A percentile compares a stretch with the other conserved stretches of the same genome.
Evolutionary conservation across 2,888 invertebrate genomes (phyloP).

Genomic region (Dynastes maya): DNA sequence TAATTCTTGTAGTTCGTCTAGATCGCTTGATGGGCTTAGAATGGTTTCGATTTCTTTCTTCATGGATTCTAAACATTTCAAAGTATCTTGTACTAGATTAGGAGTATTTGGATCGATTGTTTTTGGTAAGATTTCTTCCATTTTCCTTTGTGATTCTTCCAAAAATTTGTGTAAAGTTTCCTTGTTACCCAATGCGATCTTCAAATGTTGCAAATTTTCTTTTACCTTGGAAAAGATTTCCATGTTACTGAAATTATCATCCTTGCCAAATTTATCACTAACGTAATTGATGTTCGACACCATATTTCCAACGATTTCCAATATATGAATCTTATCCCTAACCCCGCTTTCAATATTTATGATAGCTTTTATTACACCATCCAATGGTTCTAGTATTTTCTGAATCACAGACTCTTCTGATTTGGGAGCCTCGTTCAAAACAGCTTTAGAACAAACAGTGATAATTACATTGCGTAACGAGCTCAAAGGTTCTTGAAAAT

Average conservation of each 20-base stretch:
- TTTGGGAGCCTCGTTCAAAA: constrained; percentile 59
- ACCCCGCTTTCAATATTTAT: constrained; percentile 64
- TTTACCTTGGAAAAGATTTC: constrained; percentile 5
- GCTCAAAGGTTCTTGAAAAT: constrained; percentile 62
- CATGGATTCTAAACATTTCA: background rate
- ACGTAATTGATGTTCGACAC: constrained; percentile 28
- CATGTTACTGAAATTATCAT: constrained; percentile 3
- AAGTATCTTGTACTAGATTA: constrained; percentile 14
- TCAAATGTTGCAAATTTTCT: constrained; percentile 7
- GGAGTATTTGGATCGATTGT: background rate
- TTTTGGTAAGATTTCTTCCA: constrained; percentile 12
- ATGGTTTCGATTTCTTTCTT: constrained; percentile 23
- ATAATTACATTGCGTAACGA: constrained; percentile 66
- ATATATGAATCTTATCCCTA: constrained; percentile 54
- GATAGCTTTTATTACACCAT: constrained; percentile 65
- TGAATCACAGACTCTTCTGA: constrained; percentile 63
- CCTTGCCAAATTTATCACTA: constrained; percentile 16
- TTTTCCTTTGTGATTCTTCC: constrained; percentile 26
- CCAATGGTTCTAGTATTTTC: constrained; percentile 64
- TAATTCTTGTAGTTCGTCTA: constrained; percentile 19
- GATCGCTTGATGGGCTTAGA: constrained; percentile 21
- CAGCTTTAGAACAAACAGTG: constrained; percentile 65
- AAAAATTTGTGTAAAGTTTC: constrained; percentile 37
- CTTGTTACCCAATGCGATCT: background rate
- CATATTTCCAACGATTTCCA: constrained; percentile 31